Conservation (phyloP, 2,888 invertebrate genomes). For the Myopa testacea region DNA sequence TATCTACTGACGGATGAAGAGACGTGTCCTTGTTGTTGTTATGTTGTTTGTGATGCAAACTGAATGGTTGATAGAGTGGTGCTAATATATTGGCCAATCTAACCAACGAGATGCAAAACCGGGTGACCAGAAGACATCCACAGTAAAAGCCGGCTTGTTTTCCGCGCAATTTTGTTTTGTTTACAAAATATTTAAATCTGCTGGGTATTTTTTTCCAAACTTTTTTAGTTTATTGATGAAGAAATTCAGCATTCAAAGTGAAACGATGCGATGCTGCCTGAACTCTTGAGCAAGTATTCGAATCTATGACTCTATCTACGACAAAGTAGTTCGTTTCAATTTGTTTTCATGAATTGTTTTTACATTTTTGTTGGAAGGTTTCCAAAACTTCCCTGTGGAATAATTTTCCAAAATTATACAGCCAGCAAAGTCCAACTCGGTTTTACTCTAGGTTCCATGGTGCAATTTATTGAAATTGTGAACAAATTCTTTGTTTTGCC, state of each 20-base stretch:
- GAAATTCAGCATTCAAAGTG: slow-evolving; percentile 19
- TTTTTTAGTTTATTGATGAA: background rate
- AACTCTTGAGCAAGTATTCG: slow-evolving; percentile 21
- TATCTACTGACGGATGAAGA: too few relatives aligned
- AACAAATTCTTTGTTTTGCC: background rate
- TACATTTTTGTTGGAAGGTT: background rate
- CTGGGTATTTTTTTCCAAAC: background rate
- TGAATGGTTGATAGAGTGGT: slow-evolving; percentile 11
- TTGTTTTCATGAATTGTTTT: background rate
- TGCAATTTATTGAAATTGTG: background rate
- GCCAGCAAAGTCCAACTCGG: background rate
- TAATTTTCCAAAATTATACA: slow-evolving; percentile 30
- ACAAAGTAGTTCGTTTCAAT: background rate
- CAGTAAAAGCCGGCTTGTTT: background rate
- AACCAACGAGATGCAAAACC: background rate
- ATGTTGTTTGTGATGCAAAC: background rate
- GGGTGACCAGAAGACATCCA: background rate
- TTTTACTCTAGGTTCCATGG: background rate
- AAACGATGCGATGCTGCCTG: slow-evolving; percentile 29
- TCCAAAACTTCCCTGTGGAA: slow-evolving; percentile 7
- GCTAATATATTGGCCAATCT: background rate
- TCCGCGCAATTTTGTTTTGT: background rate
- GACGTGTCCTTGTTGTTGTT: too few relatives aligned
- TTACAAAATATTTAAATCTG: slow-evolving; percentile 8
- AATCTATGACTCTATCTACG: background rate